Evolutionary conservation across 2,797 vertebrate species (phyloP), one percentile per base, ranked within the genome.

Genomic region (Merluccius polli): DNA sequence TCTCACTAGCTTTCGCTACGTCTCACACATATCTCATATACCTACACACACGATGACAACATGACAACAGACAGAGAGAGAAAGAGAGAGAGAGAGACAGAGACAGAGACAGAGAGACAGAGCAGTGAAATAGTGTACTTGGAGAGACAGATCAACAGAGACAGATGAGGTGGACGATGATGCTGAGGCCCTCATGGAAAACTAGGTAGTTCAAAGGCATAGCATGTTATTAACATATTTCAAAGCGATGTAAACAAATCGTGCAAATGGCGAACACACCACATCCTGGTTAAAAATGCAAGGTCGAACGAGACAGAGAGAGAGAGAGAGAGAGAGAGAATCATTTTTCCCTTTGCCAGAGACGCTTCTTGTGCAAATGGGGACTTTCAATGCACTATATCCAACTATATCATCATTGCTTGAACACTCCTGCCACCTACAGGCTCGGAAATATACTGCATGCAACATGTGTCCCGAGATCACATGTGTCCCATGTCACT

Each of bases 401-500:
- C 82, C 77, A 80, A 63, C 9, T 5, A 0, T 76, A 68, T 38
- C 67, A 65, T 29, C 67, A 89, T 91, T 85, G 80, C 82, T 91
- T 89, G 83, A 89, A 83, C 91, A 85, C 82, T 90, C 71, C 88
- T 90, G 90, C 91, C 92, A 87, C 89, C 90, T 73, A 87, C 89
- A 91, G 92, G 89, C 59, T 15, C 32, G 11, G 77, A 74, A 73
- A 12, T 29, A 27, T 8, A 41, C 82, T 89, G 35, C 90, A 89
- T 12, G 8, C 52, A 13, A 11, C 52, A 71, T 16, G 70, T 7
- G 12, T 38, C 18, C 24, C 0, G 70, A 48, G 44, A 18, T 12
- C 44, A 59, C n/a, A n/a, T n/a, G n/a, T n/a, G n/a, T n/a, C 32
- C 13, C 65, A 4, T 11, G 33, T 78, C 52, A 1, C 63, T 72